Conservation (phyloP, 2,113 vertebrate genomes). For the Clarias gariepinus region DNA sequence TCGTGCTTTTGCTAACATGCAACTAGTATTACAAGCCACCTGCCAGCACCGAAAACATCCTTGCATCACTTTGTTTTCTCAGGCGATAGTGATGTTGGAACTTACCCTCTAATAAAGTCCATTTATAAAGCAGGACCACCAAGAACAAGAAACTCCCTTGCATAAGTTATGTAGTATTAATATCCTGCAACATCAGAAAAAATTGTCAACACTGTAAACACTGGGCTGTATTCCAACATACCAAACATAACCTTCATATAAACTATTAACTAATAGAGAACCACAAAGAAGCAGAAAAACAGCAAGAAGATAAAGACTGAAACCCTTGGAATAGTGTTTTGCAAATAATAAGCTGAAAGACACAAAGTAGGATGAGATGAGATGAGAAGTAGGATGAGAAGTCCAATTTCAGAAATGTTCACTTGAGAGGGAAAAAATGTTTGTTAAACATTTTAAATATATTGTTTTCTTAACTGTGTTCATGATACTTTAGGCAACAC, state of each 20-base stretch:
- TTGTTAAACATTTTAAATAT: too few relatives aligned
- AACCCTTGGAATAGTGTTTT: background rate
- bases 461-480: background rate
- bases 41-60: constrained; percentile 20
- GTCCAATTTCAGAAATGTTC: background rate
- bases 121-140: constrained; percentile 45
- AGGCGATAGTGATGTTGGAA: constrained; percentile 57
- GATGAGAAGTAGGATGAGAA: too few relatives aligned
- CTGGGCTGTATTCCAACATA: background rate
- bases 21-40: constrained; percentile 43
- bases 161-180: constrained; percentile 67
- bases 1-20: constrained; percentile 42
- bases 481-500: background rate
- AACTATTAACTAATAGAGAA: background rate
- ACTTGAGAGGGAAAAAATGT: background rate
- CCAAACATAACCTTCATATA: background rate
- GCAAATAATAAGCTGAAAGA: background rate
- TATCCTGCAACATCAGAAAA: constrained; percentile 49
- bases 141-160: constrained; percentile 54
- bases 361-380: background rate
- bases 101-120: constrained; percentile 65
- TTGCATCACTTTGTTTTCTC: constrained; percentile 53
- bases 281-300: background rate
- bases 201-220: constrained; percentile 55
- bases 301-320: background rate